Evolutionary conservation across 1,140 invertebrate genomes (phyloP).

Genomic region (Formica exsecta): DNA sequence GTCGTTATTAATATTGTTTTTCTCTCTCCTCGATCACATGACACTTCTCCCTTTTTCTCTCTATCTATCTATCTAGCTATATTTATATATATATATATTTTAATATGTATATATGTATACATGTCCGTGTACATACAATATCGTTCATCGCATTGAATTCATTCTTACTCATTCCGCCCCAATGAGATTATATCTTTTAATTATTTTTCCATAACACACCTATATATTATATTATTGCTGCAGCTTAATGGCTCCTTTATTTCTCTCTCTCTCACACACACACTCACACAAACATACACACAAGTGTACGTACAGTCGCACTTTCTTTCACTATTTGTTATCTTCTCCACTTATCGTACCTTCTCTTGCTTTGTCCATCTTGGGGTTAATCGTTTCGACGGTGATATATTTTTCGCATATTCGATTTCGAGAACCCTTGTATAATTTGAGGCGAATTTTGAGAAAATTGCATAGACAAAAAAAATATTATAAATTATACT

Average conservation of each 20-base stretch:
- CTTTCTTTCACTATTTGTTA: constrained; percentile 21
- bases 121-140: constrained; percentile 65
- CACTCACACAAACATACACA: background rate
- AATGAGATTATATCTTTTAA: constrained; percentile 69
- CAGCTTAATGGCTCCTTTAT: constrained; percentile 76
- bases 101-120: constrained; percentile 27
- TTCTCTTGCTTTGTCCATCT: constrained; percentile 13
- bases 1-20: constrained; percentile 72
- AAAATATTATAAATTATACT: background rate
- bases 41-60: constrained; percentile 73
- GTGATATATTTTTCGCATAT: constrained; percentile 19
- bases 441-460: background rate
- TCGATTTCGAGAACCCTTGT: constrained; percentile 31
- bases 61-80: constrained; percentile 78
- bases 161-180: constrained; percentile 43
- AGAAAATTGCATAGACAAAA: background rate
- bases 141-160: constrained; percentile 65
- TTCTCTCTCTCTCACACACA: background rate
- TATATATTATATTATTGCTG: constrained; percentile 85
- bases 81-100: constrained; percentile 20
- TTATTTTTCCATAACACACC: constrained; percentile 77
- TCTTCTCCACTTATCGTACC: constrained; percentile 9
- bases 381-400: constrained; percentile 46
- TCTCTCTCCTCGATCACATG: constrained; percentile 69
- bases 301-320: background rate